Percentiles rank a stretch among this genome's conserved stretches.
These are phyloP conservation scores for Amazona guildingii DNA, from an alignment of 2,113 vertebrate species.

Conservation along the genomic window DNA sequence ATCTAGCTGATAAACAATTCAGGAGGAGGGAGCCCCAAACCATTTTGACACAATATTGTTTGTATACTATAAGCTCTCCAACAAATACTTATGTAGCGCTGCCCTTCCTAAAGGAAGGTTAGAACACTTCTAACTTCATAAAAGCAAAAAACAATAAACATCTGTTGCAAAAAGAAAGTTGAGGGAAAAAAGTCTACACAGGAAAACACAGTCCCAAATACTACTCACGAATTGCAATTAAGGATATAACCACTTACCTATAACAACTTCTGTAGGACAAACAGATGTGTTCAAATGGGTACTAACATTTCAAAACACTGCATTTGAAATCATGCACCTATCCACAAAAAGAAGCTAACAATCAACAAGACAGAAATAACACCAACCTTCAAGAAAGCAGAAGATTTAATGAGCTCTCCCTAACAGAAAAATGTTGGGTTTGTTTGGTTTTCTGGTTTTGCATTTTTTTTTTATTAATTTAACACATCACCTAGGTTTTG, in stretches of 20 bases:
- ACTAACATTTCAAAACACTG: neutral
- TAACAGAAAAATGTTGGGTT: accelerated
- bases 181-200: accelerated
- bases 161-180: neutral
- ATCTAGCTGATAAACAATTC: neutral
- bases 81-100: accelerated
- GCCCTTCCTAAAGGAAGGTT: neutral
- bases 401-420: neutral
- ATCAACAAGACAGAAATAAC: neutral
- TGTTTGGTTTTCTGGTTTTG: neutral
- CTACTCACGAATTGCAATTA: neutral
- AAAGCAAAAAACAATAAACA: neutral
- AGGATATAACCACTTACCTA: neutral
- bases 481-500: neutral
- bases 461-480: neutral
- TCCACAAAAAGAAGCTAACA: neutral
- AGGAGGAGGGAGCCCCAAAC: neutral
- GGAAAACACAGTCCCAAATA: neutral
- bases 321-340: neutral
- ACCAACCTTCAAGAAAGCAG: neutral
- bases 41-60: neutral
- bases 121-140: neutral
- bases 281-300: neutral
- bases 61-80: neutral
- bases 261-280: neutral